phyloP scores from a whole-genome alignment of 2,888 invertebrate species.

The Drosophila bunnanda region DNA sequence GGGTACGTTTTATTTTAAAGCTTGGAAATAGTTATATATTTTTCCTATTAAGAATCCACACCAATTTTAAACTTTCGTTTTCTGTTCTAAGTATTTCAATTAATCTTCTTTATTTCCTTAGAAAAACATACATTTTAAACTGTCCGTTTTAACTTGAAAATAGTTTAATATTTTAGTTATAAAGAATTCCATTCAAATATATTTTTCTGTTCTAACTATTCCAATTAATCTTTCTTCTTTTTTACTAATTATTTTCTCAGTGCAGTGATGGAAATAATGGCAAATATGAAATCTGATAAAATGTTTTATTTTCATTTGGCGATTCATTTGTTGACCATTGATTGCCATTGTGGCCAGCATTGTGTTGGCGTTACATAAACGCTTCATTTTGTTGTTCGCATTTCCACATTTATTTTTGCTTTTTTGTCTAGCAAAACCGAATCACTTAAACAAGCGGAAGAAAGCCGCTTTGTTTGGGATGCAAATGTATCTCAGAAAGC shows the following conservation, averaged over 20 bases:
- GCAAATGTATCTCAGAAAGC: slow-evolving; percentile 58
- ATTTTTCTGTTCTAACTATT: background rate
- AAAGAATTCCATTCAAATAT: too few species aligned
- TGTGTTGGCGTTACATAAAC: slow-evolving; percentile 39
- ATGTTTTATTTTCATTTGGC: slow-evolving; percentile 30
- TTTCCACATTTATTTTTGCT: slow-evolving; percentile 41
- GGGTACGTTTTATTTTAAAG: background rate
- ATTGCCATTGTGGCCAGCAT: slow-evolving; percentile 28
- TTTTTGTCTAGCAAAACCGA: slow-evolving; percentile 46
- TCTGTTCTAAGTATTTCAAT: too few species aligned
- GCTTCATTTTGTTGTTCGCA: slow-evolving; percentile 26
- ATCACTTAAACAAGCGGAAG: slow-evolving; percentile 67
- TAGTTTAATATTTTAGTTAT: background rate
- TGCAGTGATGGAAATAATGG: slow-evolving; percentile 7
- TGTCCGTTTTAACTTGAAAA: too few species aligned
- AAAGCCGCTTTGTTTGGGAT: slow-evolving; percentile 73
- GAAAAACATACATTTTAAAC: too few species aligned
- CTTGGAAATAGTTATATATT: too few species aligned
- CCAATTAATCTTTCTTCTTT: background rate
- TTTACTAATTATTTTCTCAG: background rate
- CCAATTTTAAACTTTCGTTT: too few species aligned
- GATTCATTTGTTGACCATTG: slow-evolving; percentile 42
- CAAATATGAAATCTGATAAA: slow-evolving; percentile 35
- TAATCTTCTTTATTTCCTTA: too few species aligned
- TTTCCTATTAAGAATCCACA: too few species aligned